Evolutionary conservation across 2,113 vertebrate species (phyloP), one percentile per base, ranked within the genome.

Genomic region (Chionis minor): DNA sequence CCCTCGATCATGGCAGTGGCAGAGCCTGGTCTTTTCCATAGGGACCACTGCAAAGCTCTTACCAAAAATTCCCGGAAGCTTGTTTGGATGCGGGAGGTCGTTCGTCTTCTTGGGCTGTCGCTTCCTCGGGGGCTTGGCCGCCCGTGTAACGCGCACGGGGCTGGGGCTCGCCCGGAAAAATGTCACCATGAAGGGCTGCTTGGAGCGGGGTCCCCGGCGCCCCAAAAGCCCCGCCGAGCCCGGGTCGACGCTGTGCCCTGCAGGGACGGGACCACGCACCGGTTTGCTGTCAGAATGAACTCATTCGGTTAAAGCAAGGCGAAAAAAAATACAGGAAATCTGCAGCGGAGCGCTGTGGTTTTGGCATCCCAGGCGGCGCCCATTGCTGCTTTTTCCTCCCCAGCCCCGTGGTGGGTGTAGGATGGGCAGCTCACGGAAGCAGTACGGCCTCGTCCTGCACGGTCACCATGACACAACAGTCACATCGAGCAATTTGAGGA

Each of bases 181-280:
- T 1, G 99, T 99, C 97, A 99, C 99, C 99, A 99, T 98, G 97
- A 99, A 99, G 45, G 99, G 99, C 84, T 99, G 99, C 93, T 99
- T 99, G 97, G 99, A 99, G 35, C 98, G 98, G 5, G 99, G 99
- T 0, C 99, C 99, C 3, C 97, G 93, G 65, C 98, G 98, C 6
- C 99, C 99, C 97, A 99, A 94, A 93, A 99, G 74, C 81, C 99
- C 99, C 1, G 98, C 99, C 19, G 98, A 98, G 59, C 98, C 98
- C 0, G 99, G 99, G 21, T 99, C 99, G 5, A 99, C 94, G 2
- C 99, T 99, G 93, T 96, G 98, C 52, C 99, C 99, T 99, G 98
- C 7, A 8, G 85, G 78, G 94, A 79, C 8, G 24, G 63, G 7
- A 81, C 42, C n/a, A 2, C 0, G 49, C 23, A 12, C 23, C 4